Conservation (phyloP, 2,888 invertebrate species). For the Protodeltote pygarga region DNA sequence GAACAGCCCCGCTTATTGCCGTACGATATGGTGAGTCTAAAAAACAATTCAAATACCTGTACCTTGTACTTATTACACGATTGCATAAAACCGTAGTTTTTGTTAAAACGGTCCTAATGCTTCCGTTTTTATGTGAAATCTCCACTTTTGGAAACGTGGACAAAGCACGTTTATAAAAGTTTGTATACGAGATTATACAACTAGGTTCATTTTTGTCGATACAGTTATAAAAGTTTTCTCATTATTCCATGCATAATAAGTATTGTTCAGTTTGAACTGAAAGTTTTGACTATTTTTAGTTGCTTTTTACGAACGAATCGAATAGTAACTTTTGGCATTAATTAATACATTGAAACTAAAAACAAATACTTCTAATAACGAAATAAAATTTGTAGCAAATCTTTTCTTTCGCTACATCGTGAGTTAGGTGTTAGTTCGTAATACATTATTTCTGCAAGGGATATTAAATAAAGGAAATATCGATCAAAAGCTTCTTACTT, state of each 20-base stretch:
- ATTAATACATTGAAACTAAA: too few relatives aligned
- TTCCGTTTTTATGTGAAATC: constrained; percentile 11
- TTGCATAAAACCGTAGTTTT: background rate
- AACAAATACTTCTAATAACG: too few relatives aligned
- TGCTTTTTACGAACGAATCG: constrained; percentile 13
- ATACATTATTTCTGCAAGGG: too few relatives aligned
- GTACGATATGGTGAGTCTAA: constrained; percentile 97
- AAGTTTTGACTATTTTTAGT: constrained; percentile 14
- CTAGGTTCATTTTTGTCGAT: constrained; percentile 27
- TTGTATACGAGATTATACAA: constrained; percentile 31
- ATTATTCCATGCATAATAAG: constrained; percentile 26
- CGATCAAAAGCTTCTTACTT: constrained; percentile 90
- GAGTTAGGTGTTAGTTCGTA: too few relatives aligned
- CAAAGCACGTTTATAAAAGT: constrained; percentile 32
- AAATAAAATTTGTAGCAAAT: too few relatives aligned
- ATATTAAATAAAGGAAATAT: too few relatives aligned
- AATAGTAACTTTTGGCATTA: constrained; percentile 4
- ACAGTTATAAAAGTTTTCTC: constrained; percentile 38
- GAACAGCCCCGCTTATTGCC: constrained; percentile 96
- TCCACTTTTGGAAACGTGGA: constrained; percentile 15
- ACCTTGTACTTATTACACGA: too few relatives aligned
- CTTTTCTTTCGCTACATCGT: too few relatives aligned
- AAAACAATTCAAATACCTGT: constrained; percentile 32
- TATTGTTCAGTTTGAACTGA: constrained; percentile 14
- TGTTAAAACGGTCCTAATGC: background rate